Base-by-base conservation (phyloP, 2,113 vertebrate genomes). In the Vimba vimba region DNA sequence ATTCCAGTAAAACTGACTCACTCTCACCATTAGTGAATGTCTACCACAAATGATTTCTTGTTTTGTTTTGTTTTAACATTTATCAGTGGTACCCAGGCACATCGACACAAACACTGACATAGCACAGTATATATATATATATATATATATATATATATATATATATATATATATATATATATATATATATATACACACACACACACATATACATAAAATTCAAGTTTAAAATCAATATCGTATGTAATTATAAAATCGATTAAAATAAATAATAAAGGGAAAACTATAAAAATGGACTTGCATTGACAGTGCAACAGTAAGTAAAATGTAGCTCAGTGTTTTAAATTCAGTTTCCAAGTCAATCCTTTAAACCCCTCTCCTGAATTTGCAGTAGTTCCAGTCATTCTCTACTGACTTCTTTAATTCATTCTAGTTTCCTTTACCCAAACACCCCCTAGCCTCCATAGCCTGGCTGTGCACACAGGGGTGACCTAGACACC, bases 381-480 rank as follows among this genome's bases (percentile, higher is more conserved):
- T 78, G 50, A 78, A 78, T 78, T 39, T 59, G 21, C 52, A 47
- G 69, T 45, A 55, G 47, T 77, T 77, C 33, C 30, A 59, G 59
- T 43, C 60, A 45, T 52, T 69, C 75, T 77, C 25, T 1, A 5
- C 75, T 82, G n/a, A 8, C 79, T 45, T 43, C 23, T 79, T 39
- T 43, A 43, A 60, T 57, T 59, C 12, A 4, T 43, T 79, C 77
- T 6, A 3, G 27, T 60, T 60, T 62, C 43, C n/a, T 27, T 81
- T 45, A 47, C 59, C 17, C 27, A 33, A 11, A 3, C 27, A 68
- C 25, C 43, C 45, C 47, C n/a, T 50, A 82, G 36, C 62, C 43
- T 69, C 43, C 8, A 27, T 9, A 8, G 43, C 60, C 39, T 4
- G 21, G 50, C 68, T 84, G 82, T 74, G 68, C 66, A 83, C 82